Base-by-base conservation (phyloP, 2,113 vertebrate genomes). In the Centropus unirufus region DNA sequence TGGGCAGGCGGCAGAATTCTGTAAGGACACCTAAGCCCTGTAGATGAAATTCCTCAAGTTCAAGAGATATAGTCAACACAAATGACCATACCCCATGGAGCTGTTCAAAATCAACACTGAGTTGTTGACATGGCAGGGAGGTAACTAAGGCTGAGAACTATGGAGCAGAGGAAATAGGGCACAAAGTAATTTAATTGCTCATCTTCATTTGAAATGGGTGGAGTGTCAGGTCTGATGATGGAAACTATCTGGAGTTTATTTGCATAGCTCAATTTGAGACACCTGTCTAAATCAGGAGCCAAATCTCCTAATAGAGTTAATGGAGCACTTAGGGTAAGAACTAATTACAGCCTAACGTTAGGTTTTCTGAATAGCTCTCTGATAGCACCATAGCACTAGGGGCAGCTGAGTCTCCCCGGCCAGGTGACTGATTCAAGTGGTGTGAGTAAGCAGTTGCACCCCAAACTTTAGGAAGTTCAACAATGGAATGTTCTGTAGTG, bases 221-320 rank as follows among this genome's bases (percentile, higher is more conserved):
- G n/a, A 49, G 27, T 78, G 73, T 57, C 83, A 88, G 27, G 17
- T 78, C 64, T 72, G 34, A 39, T 32, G 34, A 6, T 61, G 66
- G 73, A 75, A 93, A 52, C 19, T 72, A 10, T 64, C 61, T 7
- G 32, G 40, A 15, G 24, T 86, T 95, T 92, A 88, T 96, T 94
- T 95, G 75, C 72, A 46, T 21, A 73, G 70, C 23, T 24, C 0
- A 0, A 11, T 86, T 88, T 70, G 76, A 89, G 52, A 67, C 88
- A 90, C 76, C 42, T 90, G 68, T 93, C 90, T 83, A 86, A 94
- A 88, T 88, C 40, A 73, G 84, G 24, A 96, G 79, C 49, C 55
- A 74, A 77, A 67, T 68, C 26, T 86, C 68, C 80, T 77, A 55
- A 59, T 3, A 42, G 55, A 54, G 63, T 81, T 92, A 88, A 86